Evolutionary conservation across 2,888 invertebrate species (phyloP).

Genomic region (Tachina lurida): DNA sequence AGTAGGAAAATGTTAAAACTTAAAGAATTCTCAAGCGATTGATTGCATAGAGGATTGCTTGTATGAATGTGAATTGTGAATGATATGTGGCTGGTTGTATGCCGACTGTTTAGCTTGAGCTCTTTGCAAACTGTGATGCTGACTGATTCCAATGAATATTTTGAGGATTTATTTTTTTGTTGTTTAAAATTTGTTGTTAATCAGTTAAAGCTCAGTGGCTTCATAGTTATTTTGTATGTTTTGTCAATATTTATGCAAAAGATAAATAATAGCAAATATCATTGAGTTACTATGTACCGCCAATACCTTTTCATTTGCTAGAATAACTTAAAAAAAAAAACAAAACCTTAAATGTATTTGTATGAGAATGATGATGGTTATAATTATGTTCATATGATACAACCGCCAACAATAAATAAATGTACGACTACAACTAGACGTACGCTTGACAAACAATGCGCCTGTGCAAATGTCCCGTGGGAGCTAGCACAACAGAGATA

Average conservation of each 20-base stretch:
- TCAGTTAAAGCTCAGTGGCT: constrained; percentile 49
- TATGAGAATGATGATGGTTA: constrained; percentile 39
- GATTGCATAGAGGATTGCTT: constrained; percentile 26
- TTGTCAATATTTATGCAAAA: constrained; percentile 70
- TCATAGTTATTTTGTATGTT: constrained; percentile 51
- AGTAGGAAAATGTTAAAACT: constrained; percentile 64
- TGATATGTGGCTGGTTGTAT: constrained; percentile 2
- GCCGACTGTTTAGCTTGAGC: background rate
- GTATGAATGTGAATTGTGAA: constrained; percentile 23
- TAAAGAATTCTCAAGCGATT: constrained; percentile 61
- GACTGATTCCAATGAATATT: constrained; percentile 26
- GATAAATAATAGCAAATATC: constrained; percentile 47
- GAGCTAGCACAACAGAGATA: constrained; percentile 38
- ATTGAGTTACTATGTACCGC: constrained; percentile 22
- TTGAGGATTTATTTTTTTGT: constrained; percentile 19
- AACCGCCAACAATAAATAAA: constrained; percentile 40
- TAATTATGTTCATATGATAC: constrained; percentile 33
- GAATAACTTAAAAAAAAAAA: constrained; percentile 14
- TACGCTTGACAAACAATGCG: constrained; percentile 50
- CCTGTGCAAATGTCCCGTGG: constrained; percentile 53
- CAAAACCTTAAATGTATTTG: constrained; percentile 14
- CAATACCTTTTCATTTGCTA: background rate
- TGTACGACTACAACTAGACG: constrained; percentile 27
- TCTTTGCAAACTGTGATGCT: constrained; percentile 33
- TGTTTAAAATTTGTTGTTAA: constrained; percentile 29